Percentiles rank a stretch among this genome's conserved stretches.
phyloP scores from a whole-genome alignment of 2,797 vertebrate genomes.

The Peromyscus attwateri region DNA sequence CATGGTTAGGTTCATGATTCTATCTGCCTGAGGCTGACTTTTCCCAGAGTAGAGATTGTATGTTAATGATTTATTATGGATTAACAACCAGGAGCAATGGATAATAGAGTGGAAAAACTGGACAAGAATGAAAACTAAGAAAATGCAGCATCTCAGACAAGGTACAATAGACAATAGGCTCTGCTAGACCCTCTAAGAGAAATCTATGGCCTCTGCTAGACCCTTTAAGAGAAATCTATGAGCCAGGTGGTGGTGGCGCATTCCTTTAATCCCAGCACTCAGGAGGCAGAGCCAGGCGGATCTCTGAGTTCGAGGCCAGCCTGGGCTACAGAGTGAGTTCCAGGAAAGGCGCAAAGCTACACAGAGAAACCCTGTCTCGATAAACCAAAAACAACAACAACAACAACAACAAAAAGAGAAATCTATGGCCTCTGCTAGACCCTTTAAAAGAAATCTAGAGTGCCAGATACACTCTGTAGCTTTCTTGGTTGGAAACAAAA shows the following conservation, averaged over 20 bases:
- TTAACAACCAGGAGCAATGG: background rate
- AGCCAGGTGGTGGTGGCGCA: too few relatives aligned
- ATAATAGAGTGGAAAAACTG: background rate
- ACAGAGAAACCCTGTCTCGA: too few relatives aligned
- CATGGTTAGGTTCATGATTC: background rate
- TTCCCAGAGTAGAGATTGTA: background rate
- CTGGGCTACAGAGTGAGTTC: too few relatives aligned
- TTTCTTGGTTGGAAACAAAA: background rate
- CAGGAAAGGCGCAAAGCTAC: too few relatives aligned
- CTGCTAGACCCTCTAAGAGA: background rate
- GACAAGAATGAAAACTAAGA: background rate
- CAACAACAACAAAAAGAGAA: background rate
- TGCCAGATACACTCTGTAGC: background rate
- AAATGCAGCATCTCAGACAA: background rate
- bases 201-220: background rate
- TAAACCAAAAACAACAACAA: too few relatives aligned
- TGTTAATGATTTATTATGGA: conserved; percentile 4
- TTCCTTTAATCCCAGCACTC: too few relatives aligned
- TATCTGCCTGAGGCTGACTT: conserved; percentile 4
- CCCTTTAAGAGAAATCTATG: background rate
- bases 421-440: background rate
- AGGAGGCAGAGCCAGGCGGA: too few relatives aligned
- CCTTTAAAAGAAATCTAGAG: background rate
- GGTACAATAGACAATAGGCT: background rate
- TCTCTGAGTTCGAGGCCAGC: too few relatives aligned